phyloP scores from a whole-genome alignment of 2,888 invertebrate species.

The Lepidocyrtinus sp. region DNA sequence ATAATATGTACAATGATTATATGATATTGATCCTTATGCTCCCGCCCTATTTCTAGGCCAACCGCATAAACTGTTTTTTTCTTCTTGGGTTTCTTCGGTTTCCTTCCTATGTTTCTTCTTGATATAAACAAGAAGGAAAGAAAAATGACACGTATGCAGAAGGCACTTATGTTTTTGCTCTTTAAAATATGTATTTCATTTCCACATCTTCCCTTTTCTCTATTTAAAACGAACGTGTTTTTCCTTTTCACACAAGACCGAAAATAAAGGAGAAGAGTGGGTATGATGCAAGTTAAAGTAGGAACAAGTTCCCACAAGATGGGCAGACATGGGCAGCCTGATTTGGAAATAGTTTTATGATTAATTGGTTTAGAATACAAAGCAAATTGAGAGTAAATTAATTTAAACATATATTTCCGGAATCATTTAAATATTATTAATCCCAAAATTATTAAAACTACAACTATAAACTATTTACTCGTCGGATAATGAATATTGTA shows the following conservation, averaged over 20 bases:
- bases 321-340: no score
- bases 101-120: constrained; percentile 21
- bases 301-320: no score
- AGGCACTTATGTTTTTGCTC: neutral
- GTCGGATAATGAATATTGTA: no score
- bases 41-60: constrained; percentile 56
- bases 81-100: constrained; percentile 10
- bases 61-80: constrained; percentile 26
- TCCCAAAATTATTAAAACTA: no score
- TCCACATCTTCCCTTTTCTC: constrained; percentile 1
- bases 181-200: neutral
- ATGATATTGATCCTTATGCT: constrained; percentile 51
- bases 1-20: constrained; percentile 24
- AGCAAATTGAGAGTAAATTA: no score
- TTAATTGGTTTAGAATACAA: no score
- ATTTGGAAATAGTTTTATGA: no score
- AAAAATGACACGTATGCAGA: constrained; percentile 50
- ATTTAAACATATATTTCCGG: no score
- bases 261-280: no score
- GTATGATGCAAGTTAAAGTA: no score
- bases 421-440: no score
- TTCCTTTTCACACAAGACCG: neutral
- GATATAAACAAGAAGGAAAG: constrained; percentile 2
- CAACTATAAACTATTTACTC: no score
- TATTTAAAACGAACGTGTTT: neutral